Percentiles rank a stretch among this genome's conserved stretches.
Evolutionary conservation across 2,888 invertebrate genomes (phyloP).

Genomic region (Lepidochrysops patricia): DNA sequence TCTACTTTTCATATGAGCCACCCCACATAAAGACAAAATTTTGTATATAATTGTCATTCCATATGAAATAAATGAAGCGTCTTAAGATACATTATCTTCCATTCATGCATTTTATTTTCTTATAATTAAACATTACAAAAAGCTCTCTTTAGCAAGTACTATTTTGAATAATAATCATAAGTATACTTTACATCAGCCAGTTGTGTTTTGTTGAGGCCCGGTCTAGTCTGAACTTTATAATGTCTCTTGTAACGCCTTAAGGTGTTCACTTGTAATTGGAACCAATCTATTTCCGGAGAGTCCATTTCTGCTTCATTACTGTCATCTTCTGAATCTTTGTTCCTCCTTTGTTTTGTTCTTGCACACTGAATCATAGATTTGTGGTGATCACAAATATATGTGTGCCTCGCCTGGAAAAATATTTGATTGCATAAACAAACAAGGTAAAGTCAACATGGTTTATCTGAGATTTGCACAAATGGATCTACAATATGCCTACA

Average conservation of each 20-base stretch:
- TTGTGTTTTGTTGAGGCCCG: constrained; percentile 95
- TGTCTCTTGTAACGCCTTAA: constrained; percentile 93
- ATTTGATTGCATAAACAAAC: not conserved
- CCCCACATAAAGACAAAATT: no score
- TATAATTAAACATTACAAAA: no score
- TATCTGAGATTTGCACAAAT: constrained; percentile 16
- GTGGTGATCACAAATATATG: constrained; percentile 97
- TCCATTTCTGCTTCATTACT: constrained; percentile 95
- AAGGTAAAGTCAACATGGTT: not conserved
- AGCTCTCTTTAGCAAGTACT: no score
- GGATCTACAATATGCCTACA: no score
- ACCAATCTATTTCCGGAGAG: constrained; percentile 93
- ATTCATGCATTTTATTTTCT: no score
- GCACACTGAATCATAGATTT: constrained; percentile 96
- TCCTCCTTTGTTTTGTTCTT: constrained; percentile 87
- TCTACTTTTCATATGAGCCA: no score
- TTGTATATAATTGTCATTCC: no score
- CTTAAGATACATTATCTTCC: no score
- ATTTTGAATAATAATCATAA: not conserved
- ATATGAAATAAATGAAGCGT: no score
- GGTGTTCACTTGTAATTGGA: constrained; percentile 95
- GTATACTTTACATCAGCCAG: constrained; percentile 88
- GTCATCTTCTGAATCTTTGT: constrained; percentile 95
- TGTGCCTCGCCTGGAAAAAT: constrained; percentile 86
- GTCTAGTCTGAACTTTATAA: constrained; percentile 92